Evolutionary conservation across 2,888 invertebrate genomes (phyloP).

Genomic region (Chloroclysta siterata): DNA sequence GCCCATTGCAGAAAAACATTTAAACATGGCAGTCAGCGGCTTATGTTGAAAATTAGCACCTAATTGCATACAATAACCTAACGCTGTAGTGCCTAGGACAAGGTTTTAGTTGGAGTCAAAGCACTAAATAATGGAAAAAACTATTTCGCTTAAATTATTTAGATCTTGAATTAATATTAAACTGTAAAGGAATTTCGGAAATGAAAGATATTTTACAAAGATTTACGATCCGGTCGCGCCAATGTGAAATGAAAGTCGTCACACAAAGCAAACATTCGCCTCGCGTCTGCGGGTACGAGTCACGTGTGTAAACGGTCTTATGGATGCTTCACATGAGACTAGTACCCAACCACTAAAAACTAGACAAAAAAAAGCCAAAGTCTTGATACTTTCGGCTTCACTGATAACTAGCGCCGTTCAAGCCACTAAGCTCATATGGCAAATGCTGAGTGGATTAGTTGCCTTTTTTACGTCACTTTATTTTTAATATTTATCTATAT

Average conservation of each 20-base stretch:
- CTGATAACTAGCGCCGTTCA: too few species aligned
- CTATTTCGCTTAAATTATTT: background rate
- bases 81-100: too few species aligned
- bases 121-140: background rate
- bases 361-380: background rate
- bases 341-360: constrained; percentile 1
- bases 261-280: constrained; percentile 31
- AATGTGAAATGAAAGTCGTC: constrained; percentile 45
- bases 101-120: background rate
- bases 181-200: constrained; percentile 14
- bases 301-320: constrained; percentile 31
- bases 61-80: too few species aligned
- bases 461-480: too few species aligned
- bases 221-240: constrained; percentile 24
- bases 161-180: background rate
- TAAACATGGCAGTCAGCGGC: too few species aligned
- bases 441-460: too few species aligned
- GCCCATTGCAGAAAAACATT: too few species aligned
- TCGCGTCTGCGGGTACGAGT: constrained; percentile 25
- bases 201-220: constrained; percentile 13
- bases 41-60: too few species aligned
- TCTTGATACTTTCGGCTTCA: too few species aligned
- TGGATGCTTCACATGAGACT: constrained; percentile 1
- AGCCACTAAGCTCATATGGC: too few species aligned
- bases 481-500: too few species aligned